Base-by-base conservation (phyloP, 1,140 invertebrate genomes). In the Carposina sasakii region DNA sequence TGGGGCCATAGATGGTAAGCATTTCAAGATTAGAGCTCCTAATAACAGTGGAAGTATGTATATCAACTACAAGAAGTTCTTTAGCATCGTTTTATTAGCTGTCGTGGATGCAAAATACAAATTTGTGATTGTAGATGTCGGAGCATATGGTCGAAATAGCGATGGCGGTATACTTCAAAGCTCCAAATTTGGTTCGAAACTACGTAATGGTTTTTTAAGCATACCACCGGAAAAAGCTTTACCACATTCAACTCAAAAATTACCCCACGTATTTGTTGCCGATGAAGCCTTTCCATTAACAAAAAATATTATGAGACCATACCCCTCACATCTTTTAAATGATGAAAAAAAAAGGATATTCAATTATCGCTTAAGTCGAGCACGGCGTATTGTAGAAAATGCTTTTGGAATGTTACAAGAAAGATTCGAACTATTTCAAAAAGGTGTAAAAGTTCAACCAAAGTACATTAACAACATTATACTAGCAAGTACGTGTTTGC, bases 91-190 rank as follows among this genome's bases (percentile, higher is more conserved):
- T 28, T 43, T 43, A 17, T 28, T 43, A 16, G 41, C 41, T 5
- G 24, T 28, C 17, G 31, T 13, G 4, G 31, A 33, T 33, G 31
- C 31, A 42, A 31, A 44, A 19, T 30, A 44, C 13, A 17, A 22
- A 44, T 81, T 78, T 43, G 26, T 59, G n/a, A 37, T 46, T 22
- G 43, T 77, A 26, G 72, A 83, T 60, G 56, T 84, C 20, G 76
- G 81, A 22, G 57, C 64, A 24, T 71, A 60, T 51, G 79, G 75
- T 10, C 63, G 53, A 34, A 50, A 62, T 46, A 58, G 66, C 52
- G 74, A 84, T 61, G 59, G 57, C 12, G 60, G 64, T 17, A 57
- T 75, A 36, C 84, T 84, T 16, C 19, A 24, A 15, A 59, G 55
- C 33, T 67, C 58, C 33, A 43, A 21, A 15, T 62, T 81, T 17